Base-by-base conservation (phyloP, 1,140 invertebrate genomes). In the Anagrus nilaparvatae region DNA sequence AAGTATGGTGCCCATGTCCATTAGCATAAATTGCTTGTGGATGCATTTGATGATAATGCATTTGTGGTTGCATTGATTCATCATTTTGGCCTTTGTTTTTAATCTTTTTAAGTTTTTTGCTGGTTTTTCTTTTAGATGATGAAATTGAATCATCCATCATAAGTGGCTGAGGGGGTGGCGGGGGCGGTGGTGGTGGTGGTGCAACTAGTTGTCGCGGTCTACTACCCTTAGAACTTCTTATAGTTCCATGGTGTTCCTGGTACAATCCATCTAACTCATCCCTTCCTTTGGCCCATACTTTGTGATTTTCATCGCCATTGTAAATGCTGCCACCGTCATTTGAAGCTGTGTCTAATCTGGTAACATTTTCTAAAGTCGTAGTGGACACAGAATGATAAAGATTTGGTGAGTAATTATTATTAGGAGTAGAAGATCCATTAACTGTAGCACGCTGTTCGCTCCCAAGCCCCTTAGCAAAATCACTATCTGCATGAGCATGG, bases 401-500 rank as follows among this genome's bases (percentile, higher is more conserved):
- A 43, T 63, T 52, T 31, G 55, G 35, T 39, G 56, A 40, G 38
- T 51, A 29, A 46, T 49, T 27, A 7, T 12, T 12, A 27, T 27
- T 27, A 6, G 24, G 24, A 6, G 24, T 8, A 6, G 24, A 27
- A 14, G 10, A n/a, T 27, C 29, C 29, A n/a, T 45, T 54, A 20
- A 42, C 46, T 5, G 50, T 29, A 50, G 67, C 68, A n/a, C n/a
- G n/a, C n/a, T n/a, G n/a, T n/a, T n/a, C n/a, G 29, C 29, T 5
- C 5, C 29, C 29, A 30, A 86, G 71, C 45, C 85, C 82, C 55
- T 84, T 87, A 17, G 87, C 90, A 58, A 93, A 92, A 42, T 86
- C 89, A 47, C 86, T 90, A 65, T 94, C 90, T 0, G 90, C 90
- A 63, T 94, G 94, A 16, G 91, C 87, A 66, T 94, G 90, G 63